phyloP scores from a whole-genome alignment of 2,888 invertebrate genomes.

The Melanargia galathea region DNA sequence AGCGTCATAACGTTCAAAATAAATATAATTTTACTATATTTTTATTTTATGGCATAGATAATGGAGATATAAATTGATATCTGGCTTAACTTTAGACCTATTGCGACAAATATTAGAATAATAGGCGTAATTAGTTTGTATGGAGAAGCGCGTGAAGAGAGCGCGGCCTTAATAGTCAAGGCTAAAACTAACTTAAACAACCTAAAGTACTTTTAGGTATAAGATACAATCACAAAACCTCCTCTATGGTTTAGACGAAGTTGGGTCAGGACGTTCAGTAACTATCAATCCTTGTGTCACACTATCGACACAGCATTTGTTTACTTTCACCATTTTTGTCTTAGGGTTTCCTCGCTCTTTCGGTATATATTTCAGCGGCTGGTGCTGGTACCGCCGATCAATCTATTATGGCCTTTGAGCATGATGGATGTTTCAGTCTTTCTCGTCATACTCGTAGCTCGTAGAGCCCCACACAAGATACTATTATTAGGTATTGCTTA shows the following conservation, averaged over 20 bases:
- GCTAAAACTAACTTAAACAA: no score
- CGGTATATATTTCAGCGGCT: slow-evolving; percentile 59
- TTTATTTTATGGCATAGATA: no score
- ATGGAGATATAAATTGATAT: no score
- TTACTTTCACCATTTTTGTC: slow-evolving; percentile 79
- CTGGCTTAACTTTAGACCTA: no score
- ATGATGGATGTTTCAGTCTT: slow-evolving; percentile 70
- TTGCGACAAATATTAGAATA: no score
- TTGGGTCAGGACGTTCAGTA: slow-evolving; percentile 40
- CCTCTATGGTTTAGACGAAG: slow-evolving; percentile 4
- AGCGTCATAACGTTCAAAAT: no score
- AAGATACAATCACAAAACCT: background rate
- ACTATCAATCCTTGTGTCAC: slow-evolving; percentile 80
- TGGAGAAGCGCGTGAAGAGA: no score
- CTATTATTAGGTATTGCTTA: slow-evolving; percentile 6
- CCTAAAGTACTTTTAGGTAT: background rate
- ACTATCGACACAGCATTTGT: slow-evolving; percentile 79
- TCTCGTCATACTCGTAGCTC: slow-evolving; percentile 44
- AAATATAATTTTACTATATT: no score
- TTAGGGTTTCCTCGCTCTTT: slow-evolving; percentile 59
- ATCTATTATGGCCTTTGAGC: slow-evolving; percentile 69
- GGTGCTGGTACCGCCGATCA: slow-evolving; percentile 69
- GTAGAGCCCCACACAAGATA: slow-evolving; percentile 34
- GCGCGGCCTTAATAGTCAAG: no score
- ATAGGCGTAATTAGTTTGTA: no score